These are phyloP conservation scores for Stichodactyla helianthus DNA, from an alignment of 64 coral and sea anemone genomes.

Conservation along the genomic window DNA sequence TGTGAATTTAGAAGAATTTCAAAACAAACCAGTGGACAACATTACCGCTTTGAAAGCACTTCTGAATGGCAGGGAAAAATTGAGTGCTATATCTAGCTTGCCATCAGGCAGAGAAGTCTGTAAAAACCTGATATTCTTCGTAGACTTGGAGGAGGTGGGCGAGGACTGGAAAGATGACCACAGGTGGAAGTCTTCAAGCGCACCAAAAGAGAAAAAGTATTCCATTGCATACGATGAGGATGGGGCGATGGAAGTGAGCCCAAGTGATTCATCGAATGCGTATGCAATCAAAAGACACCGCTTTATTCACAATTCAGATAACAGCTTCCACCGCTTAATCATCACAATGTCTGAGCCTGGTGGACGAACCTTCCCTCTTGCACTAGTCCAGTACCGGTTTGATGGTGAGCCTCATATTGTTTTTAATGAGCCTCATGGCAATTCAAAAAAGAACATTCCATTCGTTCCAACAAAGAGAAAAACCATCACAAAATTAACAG, in stretches of 20 bases:
- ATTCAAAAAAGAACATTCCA: background rate
- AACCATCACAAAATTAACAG: background rate
- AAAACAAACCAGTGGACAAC: too few species aligned
- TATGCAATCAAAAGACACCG: background rate
- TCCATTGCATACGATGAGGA: background rate
- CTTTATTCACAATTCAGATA: background rate
- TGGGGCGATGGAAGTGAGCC: too few species aligned
- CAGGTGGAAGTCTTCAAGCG: conserved; percentile 8
- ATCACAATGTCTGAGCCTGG: background rate
- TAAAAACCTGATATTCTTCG: background rate
- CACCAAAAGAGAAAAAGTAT: conserved; percentile 16
- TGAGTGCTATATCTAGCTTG: too few species aligned
- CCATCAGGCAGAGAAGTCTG: too few species aligned
- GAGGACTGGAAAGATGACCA: conserved; percentile 32
- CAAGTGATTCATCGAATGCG: too few species aligned
- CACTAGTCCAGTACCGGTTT: conserved; percentile 21
- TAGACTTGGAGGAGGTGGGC: background rate
- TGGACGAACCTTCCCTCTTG: conserved; percentile 12
- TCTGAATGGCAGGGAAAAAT: too few species aligned
- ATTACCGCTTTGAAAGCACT: too few species aligned
- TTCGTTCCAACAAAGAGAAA: conserved; percentile 34
- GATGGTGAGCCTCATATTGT: conserved; percentile 7
- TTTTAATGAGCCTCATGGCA: conserved; percentile 17
- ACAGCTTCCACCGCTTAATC: conserved; percentile 9
- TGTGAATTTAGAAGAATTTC: too few species aligned